Base-by-base conservation (phyloP, 2,888 invertebrate species). In the Crepidodera aurea region DNA sequence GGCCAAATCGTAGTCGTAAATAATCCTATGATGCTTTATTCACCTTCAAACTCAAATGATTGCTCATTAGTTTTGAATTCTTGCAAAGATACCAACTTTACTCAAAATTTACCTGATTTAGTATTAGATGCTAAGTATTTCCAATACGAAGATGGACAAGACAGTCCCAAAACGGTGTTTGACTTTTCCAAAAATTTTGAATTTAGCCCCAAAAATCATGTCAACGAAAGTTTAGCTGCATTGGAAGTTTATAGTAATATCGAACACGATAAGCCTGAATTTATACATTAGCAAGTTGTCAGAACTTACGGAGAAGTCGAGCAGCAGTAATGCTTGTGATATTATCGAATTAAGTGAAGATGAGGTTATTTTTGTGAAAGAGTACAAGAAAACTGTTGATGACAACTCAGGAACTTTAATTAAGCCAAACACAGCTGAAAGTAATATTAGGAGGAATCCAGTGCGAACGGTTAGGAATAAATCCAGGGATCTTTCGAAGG, bases 331-430 rank as follows among this genome's bases (percentile, higher is more conserved):
- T 5, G 51, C 5, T 15, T 37, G 22, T 15, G 56, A 53, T 16
- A 19, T 62, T 4, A 39, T 53, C 13, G 62, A 57, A 15, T n/a
- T 53, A 10, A 62, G 58, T 58, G 68, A 60, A 15, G 56, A 60
- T 25, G 69, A 69, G 42, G 70, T 72, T n/a, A 64, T 72, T 8
- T 70, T 72, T 39, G 71, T 71, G 10, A 63, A 59, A 12, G 72
- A 71, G 32, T 70, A 68, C 46, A 67, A 64, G 13, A 46, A 51
- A 42, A 7, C 15, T 25, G 19, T 2, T 16, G 42, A 7, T 12
- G 29, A 18, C 1, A 13, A 16, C 10, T 4, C 48, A 44, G 19
- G 16, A 32, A 22, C 19, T 7, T 6, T 34, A 60, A 42, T 16
- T 37, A 50, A 22, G 50, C n/a, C 13, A 6, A 15, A 40, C 42